Evolutionary conservation across 2,797 vertebrate genomes (phyloP).

Genomic region (Peromyscus eremicus): DNA sequence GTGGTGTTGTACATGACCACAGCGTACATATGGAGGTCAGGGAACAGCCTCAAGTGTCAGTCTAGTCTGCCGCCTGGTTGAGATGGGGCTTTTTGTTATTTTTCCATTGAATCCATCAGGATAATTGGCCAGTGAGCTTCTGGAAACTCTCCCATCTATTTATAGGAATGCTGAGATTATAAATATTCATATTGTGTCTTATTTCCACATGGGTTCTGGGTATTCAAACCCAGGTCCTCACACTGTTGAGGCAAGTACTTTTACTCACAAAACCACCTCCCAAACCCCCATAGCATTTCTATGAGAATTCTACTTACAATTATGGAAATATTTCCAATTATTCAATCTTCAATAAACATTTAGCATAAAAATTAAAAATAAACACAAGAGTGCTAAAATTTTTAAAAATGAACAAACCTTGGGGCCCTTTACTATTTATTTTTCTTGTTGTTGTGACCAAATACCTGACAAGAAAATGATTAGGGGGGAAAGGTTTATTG

Average conservation of each 20-base stretch:
- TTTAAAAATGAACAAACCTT: neutral
- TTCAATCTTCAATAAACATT: conserved; percentile 20
- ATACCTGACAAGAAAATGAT: neutral
- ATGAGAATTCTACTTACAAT: neutral
- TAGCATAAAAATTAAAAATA: conserved; percentile 51
- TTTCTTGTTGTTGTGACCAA: neutral
- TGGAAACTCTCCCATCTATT: neutral
- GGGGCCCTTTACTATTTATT: no score
- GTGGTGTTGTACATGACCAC: neutral
- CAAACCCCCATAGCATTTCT: neutral
- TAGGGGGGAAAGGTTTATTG: neutral
- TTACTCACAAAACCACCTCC: neutral
- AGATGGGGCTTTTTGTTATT: neutral
- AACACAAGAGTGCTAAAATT: no score
- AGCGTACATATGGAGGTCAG: neutral
- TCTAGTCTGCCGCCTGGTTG: neutral
- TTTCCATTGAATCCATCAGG: neutral
- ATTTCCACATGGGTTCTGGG: neutral
- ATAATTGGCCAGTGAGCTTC: neutral
- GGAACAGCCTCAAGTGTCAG: neutral
- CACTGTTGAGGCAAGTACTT: neutral
- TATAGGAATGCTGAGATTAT: neutral
- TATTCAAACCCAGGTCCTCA: neutral
- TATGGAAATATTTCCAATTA: neutral
- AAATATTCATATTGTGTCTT: neutral